Evolutionary conservation across 2,888 invertebrate genomes (phyloP).

Genomic region (Dolichopus griseipennis): DNA sequence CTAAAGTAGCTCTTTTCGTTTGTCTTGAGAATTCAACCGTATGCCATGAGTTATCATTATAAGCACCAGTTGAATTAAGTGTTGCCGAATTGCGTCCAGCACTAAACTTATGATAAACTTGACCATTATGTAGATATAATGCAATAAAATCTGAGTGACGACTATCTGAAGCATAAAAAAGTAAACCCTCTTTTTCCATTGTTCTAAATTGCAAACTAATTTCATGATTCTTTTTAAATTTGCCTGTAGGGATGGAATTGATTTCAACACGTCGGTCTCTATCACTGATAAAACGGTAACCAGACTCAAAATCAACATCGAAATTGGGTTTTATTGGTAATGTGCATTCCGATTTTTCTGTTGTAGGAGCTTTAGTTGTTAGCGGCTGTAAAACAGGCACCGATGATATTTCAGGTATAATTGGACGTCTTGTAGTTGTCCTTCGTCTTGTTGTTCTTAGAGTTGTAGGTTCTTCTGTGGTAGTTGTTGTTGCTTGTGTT

Average conservation of each 20-base stretch:
- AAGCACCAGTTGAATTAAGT: slow-evolving; percentile 49
- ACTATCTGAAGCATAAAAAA: slow-evolving; percentile 69
- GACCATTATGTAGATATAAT: slow-evolving; percentile 63
- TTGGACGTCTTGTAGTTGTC: slow-evolving; percentile 29
- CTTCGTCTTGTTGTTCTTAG: slow-evolving; percentile 25
- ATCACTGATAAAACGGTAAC: slow-evolving; percentile 44
- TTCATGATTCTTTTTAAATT: slow-evolving; percentile 57
- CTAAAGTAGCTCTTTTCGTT: slow-evolving; percentile 50
- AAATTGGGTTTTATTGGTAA: slow-evolving; percentile 38
- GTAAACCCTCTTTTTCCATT: slow-evolving; percentile 62
- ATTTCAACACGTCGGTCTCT: slow-evolving; percentile 64
- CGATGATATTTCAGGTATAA: slow-evolving; percentile 21
- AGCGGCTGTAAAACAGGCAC: slow-evolving; percentile 26
- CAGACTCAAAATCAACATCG: slow-evolving; percentile 37
- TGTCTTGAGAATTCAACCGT: slow-evolving; percentile 58
- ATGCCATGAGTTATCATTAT: slow-evolving; percentile 76
- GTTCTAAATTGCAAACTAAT: slow-evolving; percentile 69
- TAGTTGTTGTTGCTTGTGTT: slow-evolving; percentile 26
- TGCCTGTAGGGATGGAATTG: slow-evolving; percentile 50
- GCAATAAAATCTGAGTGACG: slow-evolving; percentile 62
- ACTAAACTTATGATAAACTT: slow-evolving; percentile 57
- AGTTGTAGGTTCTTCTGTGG: slow-evolving; percentile 24
- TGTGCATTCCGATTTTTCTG: slow-evolving; percentile 37
- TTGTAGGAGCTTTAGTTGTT: slow-evolving; percentile 26
- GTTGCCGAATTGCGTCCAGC: slow-evolving; percentile 52